Base-by-base conservation (phyloP, 2,888 invertebrate genomes). In the Metellina segmentata region DNA sequence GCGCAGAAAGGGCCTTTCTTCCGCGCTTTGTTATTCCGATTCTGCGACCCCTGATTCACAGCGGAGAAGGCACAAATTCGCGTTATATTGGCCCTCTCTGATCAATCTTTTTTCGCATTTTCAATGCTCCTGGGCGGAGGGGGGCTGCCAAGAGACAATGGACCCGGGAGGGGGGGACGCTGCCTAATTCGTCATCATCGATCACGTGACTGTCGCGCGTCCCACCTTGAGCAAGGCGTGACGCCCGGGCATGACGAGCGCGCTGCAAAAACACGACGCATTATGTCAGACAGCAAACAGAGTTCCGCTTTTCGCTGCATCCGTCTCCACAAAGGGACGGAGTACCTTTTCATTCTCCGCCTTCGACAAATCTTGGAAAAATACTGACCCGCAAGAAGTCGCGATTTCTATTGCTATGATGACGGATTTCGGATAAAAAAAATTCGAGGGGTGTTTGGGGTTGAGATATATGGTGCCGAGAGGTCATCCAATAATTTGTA, bases 221-320 rank as follows among this genome's bases (percentile, higher is more conserved):
- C 90, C 90, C 90, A 91, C 91, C 87, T 91, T 87, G 79, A 69
- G 91, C 78, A 79, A 91, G 91, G 91, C 91, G 91, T 91, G 91
- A 91, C 91, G 78, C 61, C 19, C 16, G 19, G 19, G 34, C n/a
- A 85, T 90, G 90, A 91, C 90, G 90, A 86, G 74, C 90, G 75
- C 4, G 34, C 61, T 82, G 81, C 81, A 91, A 81, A 91, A 86
- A 91, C 90, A 70, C 85, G 89, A 16, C 78, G 72, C 85, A 91
- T 91, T 91, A 87, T 61, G 61, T 91, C 91, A 78, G 79, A 83
- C 78, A 87, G 75, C 91, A 91, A 91, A 91, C 87, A 91, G 13
- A 11, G 87, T 91, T 91, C 91, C 87, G 87, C 34, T 82, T 77
- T 48, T 81, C 69, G 20, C 6, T 74, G 74, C 70, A 49, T 69